Evolutionary conservation across 1,140 invertebrate species (phyloP), one percentile per base, ranked within the genome.

Genomic region (Macrobrachium rosenbergii): DNA sequence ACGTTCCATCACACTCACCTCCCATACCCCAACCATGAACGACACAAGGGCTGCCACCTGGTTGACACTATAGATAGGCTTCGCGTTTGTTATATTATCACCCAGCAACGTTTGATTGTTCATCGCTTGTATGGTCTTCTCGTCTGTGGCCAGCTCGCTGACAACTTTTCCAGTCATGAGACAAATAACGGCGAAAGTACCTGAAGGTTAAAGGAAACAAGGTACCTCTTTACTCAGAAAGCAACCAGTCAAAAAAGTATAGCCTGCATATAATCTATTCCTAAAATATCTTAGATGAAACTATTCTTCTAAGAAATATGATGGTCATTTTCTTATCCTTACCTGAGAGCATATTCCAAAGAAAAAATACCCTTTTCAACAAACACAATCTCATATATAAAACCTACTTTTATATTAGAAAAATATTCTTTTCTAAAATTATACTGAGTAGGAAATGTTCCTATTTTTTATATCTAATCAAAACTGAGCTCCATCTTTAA

Each of bases 111-210:
- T 3, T 37, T 80, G 69, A 23, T 7, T 37, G 58, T 19, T 52
- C 19, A 59, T 69, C 23, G 16, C 14, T 10, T 58, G n/a, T 23
- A 43, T 6, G 43, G 52, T 6, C 23, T 60, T 23, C 60, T 76
- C 78, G 14, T 72, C 76, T 62, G 79, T 75, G 67, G 82, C 92
- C 82, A 0, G 94, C 12, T 90, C 85, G 23, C 75, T 84, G n/a
- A 90, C 93, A 60, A 96, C 94, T 93, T 97, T 97, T 19, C 96
- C 96, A 2, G 96, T 95, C 97, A 98, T 97, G 90, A 98, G 93
- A 91, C 96, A 97, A 75, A 96, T 94, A 0, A 98, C 95, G 19
- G 97, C 96, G 92, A 98, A 98, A 0, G 96, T 97, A 77, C 95
- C 95, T 95, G 90, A 23, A 88, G 60, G 28, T 37, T n/a, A 37